Percentiles rank a stretch among this genome's conserved stretches.
Conservation (phyloP, 2,113 vertebrate genomes). For the Halichoerus grypus region DNA sequence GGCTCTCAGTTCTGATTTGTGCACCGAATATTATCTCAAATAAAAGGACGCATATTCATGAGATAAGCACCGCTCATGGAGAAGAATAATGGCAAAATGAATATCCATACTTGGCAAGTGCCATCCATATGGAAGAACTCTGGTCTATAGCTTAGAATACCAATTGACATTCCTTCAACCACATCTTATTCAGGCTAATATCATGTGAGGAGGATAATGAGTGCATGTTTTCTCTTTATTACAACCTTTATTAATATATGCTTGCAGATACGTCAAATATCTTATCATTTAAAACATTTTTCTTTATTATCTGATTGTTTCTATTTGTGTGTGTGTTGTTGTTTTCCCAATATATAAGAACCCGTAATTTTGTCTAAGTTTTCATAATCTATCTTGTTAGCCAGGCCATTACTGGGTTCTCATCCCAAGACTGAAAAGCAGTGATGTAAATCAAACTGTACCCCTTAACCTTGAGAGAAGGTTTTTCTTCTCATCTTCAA, state of each 20-base stretch:
- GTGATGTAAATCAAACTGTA: not conserved
- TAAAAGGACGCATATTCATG: not conserved
- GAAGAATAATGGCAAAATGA: conserved; percentile 15
- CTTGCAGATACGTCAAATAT: not conserved
- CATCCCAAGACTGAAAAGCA: not conserved
- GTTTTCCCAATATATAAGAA: not conserved
- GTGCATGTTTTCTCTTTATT: not conserved
- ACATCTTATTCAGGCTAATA: not conserved
- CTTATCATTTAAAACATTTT: not conserved
- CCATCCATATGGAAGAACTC: not conserved
- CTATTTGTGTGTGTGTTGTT: not conserved
- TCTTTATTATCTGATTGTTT: not conserved
- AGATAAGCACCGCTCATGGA: not conserved
- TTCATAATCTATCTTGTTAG: not conserved
- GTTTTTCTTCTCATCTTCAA: not conserved
- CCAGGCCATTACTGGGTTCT: not conserved
- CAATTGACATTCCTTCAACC: not conserved
- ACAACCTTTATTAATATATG: not conserved
- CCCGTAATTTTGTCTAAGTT: not conserved
- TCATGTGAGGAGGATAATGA: not conserved
- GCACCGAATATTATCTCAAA: not conserved
- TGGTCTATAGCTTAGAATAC: not conserved
- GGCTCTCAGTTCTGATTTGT: conserved; percentile 28
- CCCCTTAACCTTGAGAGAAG: not conserved
- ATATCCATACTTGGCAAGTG: not conserved